Evolutionary conservation across 2,888 invertebrate species (phyloP), one percentile per base, ranked within the genome.

Genomic region (Brachyopa scutellaris): DNA sequence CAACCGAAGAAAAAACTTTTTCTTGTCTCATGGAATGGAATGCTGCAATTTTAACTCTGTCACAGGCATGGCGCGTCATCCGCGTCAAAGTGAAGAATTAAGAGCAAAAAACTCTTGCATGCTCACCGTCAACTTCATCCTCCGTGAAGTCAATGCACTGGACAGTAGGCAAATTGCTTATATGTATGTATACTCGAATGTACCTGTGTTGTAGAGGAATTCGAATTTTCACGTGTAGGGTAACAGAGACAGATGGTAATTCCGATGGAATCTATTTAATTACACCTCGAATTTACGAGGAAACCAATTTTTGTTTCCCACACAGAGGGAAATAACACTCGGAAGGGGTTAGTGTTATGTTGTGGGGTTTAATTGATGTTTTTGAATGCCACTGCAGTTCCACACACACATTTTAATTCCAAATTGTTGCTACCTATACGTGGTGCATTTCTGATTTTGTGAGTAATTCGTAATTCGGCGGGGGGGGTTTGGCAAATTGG

Each of bases 61-160:
- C 47, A 13, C 17, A 38, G 38, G 57, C 47, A 19, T 57, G n/a
- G n/a, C n/a, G n/a, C n/a, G n/a, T n/a, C n/a, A n/a, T n/a, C 62
- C 4, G 3, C 26, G 6, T 26, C 62, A 26, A 23, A 49, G 26
- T 11, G 7, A 47, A 55, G 55, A 70, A 47, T 47, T 42, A 31
- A 21, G 42, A 57, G 26, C 57, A 15, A 57, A 57, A 53, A 55
- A 40, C 17, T 49, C 55, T 26, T 36, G 49, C 42, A 49, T 33
- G 49, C 19, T 21, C 19, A 23, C 5, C 26, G 26, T 6, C 3
- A 6, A 3, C 26, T 5, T 17, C 64, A 74, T 49, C 49, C 31
- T 45, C 26, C 15, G 1, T 8, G 49, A 55, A 69, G 64, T 78
- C 77, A 70, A 62, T 78, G 70, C 64, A 53, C 77, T 64, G 42